Evolutionary conservation across 2,888 invertebrate species (phyloP).

Genomic region (Strigamia maritima): DNA sequence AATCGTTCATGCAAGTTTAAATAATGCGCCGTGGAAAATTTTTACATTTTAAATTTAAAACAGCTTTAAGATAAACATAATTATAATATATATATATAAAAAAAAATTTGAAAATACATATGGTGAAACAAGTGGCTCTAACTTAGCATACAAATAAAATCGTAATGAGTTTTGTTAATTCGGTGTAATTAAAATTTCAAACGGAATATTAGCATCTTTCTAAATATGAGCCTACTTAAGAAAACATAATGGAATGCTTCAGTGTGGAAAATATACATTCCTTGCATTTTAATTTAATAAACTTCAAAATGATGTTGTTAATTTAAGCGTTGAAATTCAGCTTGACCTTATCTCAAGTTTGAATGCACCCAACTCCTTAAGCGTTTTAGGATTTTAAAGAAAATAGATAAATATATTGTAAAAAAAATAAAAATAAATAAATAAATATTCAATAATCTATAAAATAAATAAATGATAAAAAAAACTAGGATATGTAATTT

Average conservation of each 20-base stretch:
- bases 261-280: constrained; percentile 1
- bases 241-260: constrained; percentile 12
- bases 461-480: background rate
- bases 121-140: background rate
- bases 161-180: background rate
- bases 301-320: constrained; percentile 12
- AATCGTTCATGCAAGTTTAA: constrained; percentile 2
- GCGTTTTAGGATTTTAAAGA: background rate
- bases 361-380: background rate
- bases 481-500: too few species aligned
- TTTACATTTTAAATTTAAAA: background rate
- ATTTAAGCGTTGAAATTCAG: constrained; percentile 17
- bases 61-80: background rate
- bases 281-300: constrained; percentile 30
- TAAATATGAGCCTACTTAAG: constrained; percentile 22
- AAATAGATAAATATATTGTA: background rate
- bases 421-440: too few species aligned
- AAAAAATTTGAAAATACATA: background rate
- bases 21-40: background rate
- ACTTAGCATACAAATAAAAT: background rate
- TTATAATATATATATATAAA: background rate
- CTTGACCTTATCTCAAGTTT: constrained; percentile 29
- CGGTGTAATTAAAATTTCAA: constrained; percentile 11
- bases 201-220: background rate
- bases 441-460: too few species aligned